Evolutionary conservation across 2,113 vertebrate genomes (phyloP), one percentile per base, ranked within the genome.

Genomic region (Brachirus orientalis): DNA sequence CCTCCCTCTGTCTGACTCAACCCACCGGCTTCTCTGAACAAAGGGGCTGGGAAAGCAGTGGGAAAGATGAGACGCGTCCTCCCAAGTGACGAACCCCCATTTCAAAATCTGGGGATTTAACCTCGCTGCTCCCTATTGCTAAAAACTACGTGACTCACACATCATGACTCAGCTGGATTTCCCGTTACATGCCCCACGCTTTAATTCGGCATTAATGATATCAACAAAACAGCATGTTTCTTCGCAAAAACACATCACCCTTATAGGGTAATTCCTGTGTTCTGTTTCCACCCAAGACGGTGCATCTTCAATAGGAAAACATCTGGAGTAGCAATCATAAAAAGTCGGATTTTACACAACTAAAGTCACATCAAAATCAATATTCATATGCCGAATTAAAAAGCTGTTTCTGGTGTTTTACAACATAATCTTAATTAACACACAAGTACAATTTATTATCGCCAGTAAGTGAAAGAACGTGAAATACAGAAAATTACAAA

Each of bases 1-100:
- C 79, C 80, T 75, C 63, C 58, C 50, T 75, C n/a, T 89, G 40
- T 43, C 28, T 8, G 86, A 89, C 84, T 86, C 86, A 83, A 76
- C 89, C 86, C 86, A 86, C 86, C 83, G 87, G 79, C 84, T 40
- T 64, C 63, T 84, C 72, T 67, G 87, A 91, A 91, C 90, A 91
- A 91, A 91, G 90, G 86, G 73, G 75, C 46, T 65, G 77, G 85
- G 77, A 72, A 74, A 80, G 40, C 40, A 43, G 84, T 74, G 84
- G 86, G 80, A 73, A 14, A 64, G 63, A 79, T 36, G 69, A 70
- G 63, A 36, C 69, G 64, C 60, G 38, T 69, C 55, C 71, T 12
- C 16, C 10, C 10, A 14, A 43, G 18, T 69, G 60, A 52, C 74
- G 63, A 33, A 13, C 56, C 19, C n/a, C 46, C 55, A 1, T 22